These are phyloP conservation scores for Melozone crissalis DNA, from an alignment of 2,113 vertebrate species.

Conservation along the genomic window DNA sequence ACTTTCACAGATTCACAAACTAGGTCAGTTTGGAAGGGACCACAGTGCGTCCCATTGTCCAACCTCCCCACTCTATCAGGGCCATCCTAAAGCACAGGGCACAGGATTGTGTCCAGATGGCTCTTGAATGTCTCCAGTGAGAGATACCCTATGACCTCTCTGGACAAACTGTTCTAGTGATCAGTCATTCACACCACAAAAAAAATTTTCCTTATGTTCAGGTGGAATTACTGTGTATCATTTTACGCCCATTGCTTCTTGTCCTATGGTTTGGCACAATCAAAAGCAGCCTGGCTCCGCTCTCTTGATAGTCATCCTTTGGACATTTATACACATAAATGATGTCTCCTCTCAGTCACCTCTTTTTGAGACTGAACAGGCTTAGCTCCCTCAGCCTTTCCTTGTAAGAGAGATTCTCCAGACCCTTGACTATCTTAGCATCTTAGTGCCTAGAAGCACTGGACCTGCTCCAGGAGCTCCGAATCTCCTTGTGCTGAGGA, in stretches of 20 bases:
- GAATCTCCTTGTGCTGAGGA: neutral
- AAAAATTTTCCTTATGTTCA: neutral
- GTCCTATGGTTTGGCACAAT: neutral
- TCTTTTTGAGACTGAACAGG: neutral
- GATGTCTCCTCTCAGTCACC: neutral
- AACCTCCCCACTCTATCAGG: rapidly evolving
- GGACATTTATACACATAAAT: neutral
- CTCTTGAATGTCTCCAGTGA: neutral
- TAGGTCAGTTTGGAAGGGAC: neutral
- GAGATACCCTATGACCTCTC: too few species aligned
- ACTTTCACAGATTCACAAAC: neutral
- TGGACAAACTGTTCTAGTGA: neutral
- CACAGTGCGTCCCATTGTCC: neutral
- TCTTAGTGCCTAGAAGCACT: neutral
- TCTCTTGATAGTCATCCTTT: too few species aligned
- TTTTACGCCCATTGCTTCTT: neutral
- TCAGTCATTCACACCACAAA: neutral
- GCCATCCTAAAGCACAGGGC: neutral
- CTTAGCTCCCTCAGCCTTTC: neutral
- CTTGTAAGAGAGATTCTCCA: neutral
- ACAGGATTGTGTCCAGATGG: neutral
- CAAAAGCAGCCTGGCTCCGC: neutral
- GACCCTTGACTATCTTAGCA: too few species aligned
- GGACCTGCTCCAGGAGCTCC: neutral
- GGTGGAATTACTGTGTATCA: neutral